These are phyloP conservation scores for Gyps fulvus DNA, from an alignment of 2,113 vertebrate species.

Conservation along the genomic window DNA sequence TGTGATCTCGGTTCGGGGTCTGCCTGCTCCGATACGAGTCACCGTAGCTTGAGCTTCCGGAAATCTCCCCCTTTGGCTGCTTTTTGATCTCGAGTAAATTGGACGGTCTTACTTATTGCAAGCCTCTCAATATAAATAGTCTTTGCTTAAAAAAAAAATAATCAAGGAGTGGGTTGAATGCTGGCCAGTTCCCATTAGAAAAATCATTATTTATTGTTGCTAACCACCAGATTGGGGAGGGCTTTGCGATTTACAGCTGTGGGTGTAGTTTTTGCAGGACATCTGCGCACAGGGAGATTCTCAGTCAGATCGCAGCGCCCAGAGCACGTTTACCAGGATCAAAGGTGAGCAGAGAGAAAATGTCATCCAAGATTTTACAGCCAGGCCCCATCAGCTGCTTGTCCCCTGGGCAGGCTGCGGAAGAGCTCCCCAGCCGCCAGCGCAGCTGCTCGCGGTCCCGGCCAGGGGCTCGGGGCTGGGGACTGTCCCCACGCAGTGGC, in stretches of 20 bases:
- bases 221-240: neutral
- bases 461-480: neutral
- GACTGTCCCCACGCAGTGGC: neutral
- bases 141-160: neutral
- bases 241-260: neutral
- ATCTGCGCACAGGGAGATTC: neutral
- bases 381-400: neutral
- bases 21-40: neutral
- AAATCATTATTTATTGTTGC: neutral
- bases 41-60: neutral
- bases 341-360: neutral
- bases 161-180: neutral
- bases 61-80: neutral
- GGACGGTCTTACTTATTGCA: neutral
- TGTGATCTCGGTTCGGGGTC: neutral
- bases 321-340: neutral
- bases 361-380: neutral
- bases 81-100: neutral
- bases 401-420: neutral
- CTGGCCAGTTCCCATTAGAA: conserved; percentile 8
- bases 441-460: neutral
- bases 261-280: neutral
- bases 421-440: neutral
- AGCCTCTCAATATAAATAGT: neutral
- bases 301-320: neutral